phyloP scores from a whole-genome alignment of 2,888 invertebrate genomes.

The Andrena hattorfiana region DNA sequence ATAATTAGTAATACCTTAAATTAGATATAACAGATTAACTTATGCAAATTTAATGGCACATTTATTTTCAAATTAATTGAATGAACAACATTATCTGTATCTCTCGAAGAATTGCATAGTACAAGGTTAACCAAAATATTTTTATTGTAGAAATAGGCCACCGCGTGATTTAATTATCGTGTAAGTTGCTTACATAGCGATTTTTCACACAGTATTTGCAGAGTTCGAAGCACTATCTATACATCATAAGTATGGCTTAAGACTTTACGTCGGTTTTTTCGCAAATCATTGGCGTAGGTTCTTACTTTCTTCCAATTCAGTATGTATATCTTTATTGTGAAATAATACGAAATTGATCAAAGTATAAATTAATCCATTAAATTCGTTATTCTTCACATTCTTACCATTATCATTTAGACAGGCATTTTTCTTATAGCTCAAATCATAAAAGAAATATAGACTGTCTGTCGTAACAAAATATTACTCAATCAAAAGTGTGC shows the following conservation, averaged over 20 bases:
- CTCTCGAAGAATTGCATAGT: not conserved
- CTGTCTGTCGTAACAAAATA: not conserved
- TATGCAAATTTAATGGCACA: too few relatives aligned
- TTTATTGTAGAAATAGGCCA: not conserved
- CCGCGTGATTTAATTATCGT: conserved; percentile 6
- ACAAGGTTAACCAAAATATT: conserved; percentile 1
- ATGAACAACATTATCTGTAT: not conserved
- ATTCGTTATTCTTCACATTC: not conserved
- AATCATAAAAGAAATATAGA: not conserved
- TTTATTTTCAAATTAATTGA: too few relatives aligned
- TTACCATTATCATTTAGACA: not conserved
- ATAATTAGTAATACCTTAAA: not conserved
- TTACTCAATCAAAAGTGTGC: not conserved
- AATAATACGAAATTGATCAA: not conserved
- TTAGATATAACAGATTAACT: too few relatives aligned
- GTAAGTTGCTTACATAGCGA: not conserved
- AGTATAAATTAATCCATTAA: not conserved
- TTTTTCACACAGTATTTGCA: conserved; percentile 21
- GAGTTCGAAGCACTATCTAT: conserved; percentile 2
- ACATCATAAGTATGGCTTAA: not conserved
- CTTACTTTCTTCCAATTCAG: not conserved
- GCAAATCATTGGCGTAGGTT: not conserved
- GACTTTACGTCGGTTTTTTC: not conserved
- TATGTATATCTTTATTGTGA: not conserved
- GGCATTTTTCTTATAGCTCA: not conserved